phyloP scores from a whole-genome alignment of 1,140 invertebrate species.

The Augochlora pura region DNA sequence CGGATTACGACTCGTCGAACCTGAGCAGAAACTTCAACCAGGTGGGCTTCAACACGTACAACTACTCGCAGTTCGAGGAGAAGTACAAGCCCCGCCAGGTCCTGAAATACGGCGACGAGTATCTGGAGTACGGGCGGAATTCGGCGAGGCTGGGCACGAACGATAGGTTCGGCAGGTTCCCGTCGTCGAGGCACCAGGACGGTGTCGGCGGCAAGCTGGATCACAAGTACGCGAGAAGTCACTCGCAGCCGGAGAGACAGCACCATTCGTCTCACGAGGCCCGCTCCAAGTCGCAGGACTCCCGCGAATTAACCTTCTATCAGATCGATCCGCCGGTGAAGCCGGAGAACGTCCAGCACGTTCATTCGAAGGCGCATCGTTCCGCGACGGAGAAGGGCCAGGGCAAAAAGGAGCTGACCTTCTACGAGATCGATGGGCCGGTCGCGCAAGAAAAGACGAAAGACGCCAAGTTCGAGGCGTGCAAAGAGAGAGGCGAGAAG shows the following conservation, averaged over 20 bases:
- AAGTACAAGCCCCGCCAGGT: constrained; percentile 70
- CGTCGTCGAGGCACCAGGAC: constrained; percentile 50
- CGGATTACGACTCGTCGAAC: constrained; percentile 73
- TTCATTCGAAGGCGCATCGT: constrained; percentile 67
- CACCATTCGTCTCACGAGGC: constrained; percentile 68
- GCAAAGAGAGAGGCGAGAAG: constrained; percentile 67
- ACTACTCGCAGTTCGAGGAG: constrained; percentile 74
- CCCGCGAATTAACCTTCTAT: constrained; percentile 70
- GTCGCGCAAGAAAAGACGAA: constrained; percentile 61
- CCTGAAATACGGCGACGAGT: constrained; percentile 71
- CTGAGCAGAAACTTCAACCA: constrained; percentile 74
- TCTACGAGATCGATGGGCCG: constrained; percentile 74
- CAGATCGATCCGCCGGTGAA: constrained; percentile 69
- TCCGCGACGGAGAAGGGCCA: constrained; percentile 56
- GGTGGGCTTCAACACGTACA: constrained; percentile 72
- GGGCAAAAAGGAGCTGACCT: constrained; percentile 71
- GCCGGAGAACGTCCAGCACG: constrained; percentile 58
- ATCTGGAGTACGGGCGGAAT: constrained; percentile 63
- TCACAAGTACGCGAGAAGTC: constrained; percentile 69
- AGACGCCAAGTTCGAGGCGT: constrained; percentile 62
- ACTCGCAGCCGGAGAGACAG: constrained; percentile 75
- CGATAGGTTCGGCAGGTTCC: constrained; percentile 44
- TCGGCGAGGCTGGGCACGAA: constrained; percentile 53
- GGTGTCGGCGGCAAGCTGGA: constrained; percentile 47
- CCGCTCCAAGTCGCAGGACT: constrained; percentile 75